Evolutionary conservation across 2,113 vertebrate species (phyloP).

Genomic region (Phrynosoma blainvillii): DNA sequence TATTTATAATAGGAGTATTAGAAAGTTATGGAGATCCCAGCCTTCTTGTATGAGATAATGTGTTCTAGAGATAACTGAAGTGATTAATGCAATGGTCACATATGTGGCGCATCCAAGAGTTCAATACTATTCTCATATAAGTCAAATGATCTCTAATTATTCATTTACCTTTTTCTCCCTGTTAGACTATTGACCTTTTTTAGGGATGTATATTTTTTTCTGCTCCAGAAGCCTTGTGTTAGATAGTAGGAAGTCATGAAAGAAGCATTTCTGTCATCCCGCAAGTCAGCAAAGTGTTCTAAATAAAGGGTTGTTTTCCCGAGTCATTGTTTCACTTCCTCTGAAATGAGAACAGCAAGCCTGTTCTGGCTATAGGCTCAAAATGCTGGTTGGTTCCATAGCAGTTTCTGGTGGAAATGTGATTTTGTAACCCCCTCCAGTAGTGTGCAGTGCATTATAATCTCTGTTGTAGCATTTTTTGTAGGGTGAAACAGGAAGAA

Average conservation of each 20-base stretch:
- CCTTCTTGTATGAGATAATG: neutral
- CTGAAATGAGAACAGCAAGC: neutral
- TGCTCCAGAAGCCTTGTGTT: neutral
- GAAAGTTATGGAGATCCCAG: neutral
- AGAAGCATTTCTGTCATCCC: neutral
- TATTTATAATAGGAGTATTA: neutral
- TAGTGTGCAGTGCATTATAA: neutral
- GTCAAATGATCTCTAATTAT: neutral
- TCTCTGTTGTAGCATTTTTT: neutral
- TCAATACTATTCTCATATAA: neutral
- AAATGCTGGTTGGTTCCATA: neutral
- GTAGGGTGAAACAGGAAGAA: too few species aligned
- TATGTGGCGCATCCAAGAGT: neutral
- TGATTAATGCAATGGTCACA: neutral
- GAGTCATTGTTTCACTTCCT: slow-evolving; percentile 14
- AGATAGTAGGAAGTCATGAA: neutral
- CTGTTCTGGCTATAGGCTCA: rapidly evolving
- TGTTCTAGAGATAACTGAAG: too few species aligned
- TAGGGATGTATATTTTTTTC: neutral
- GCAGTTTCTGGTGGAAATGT: neutral
- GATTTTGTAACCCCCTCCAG: rapidly evolving
- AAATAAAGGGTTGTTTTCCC: neutral
- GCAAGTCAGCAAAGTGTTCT: rapidly evolving
- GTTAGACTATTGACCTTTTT: rapidly evolving
- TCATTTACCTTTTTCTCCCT: neutral